phyloP scores from a whole-genome alignment of 2,113 vertebrate species.

The Naja naja region DNA sequence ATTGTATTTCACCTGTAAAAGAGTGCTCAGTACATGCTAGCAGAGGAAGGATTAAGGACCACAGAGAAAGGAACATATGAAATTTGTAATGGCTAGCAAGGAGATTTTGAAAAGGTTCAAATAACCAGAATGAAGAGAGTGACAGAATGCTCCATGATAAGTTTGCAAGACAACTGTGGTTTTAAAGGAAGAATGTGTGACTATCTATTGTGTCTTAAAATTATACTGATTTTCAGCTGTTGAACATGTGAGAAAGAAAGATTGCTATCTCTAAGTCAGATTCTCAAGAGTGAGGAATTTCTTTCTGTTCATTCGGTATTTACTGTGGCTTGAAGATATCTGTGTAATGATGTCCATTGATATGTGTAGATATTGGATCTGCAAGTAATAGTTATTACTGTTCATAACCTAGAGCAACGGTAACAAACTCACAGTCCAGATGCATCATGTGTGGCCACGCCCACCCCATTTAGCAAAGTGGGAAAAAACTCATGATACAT shows the following conservation, averaged over 20 bases:
- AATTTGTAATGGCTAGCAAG: neutral
- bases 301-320: neutral
- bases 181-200: neutral
- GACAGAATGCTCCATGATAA: neutral
- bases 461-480: no score
- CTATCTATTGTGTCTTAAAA: neutral
- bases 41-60: neutral
- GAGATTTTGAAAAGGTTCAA: neutral
- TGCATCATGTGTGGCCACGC: no score
- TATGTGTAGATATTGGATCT: neutral
- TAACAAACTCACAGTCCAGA: no score
- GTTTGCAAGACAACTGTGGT: neutral
- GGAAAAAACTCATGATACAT: no score
- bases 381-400: neutral
- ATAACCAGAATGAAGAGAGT: neutral
- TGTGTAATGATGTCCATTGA: neutral
- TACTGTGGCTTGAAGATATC: neutral
- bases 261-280: neutral
- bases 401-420: neutral
- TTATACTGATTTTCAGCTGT: neutral
- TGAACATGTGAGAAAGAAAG: neutral
- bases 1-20: neutral
- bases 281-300: neutral
- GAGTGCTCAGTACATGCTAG: neutral
- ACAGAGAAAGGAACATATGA: neutral